A percentile compares a stretch with the other conserved stretches of the same genome.
Evolutionary conservation across 2,797 vertebrate species (phyloP).

Genomic region (Lacerta bilineata): DNA sequence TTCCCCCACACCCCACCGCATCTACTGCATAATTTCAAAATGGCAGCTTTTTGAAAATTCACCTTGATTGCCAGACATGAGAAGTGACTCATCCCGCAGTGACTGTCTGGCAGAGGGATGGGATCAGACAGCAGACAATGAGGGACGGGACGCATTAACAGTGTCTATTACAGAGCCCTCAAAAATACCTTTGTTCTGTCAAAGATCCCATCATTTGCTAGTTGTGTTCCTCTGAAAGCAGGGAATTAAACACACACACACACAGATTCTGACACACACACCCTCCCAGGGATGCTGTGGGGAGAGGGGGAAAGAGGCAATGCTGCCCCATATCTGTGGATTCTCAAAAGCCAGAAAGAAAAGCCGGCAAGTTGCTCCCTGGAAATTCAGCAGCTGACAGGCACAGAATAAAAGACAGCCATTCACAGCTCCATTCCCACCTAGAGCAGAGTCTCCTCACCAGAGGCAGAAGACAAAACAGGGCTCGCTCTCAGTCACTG

Average conservation of each 20-base stretch:
- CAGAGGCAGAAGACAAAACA: background rate
- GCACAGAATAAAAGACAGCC: background rate
- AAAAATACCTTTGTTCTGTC: conserved; percentile 92
- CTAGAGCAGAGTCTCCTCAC: background rate
- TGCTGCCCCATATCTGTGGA: background rate
- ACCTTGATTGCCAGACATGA: conserved; percentile 95
- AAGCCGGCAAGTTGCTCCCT: background rate
- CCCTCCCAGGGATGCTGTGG: too few species aligned
- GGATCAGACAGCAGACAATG: conserved; percentile 95
- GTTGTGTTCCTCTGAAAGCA: conserved; percentile 89
- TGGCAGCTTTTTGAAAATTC: conserved; percentile 97
- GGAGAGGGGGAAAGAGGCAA: background rate
- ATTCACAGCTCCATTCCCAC: background rate
- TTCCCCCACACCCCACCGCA: conserved; percentile 70
- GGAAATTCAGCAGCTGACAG: background rate
- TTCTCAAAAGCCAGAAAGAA: background rate
- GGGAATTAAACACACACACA: conserved; percentile 79
- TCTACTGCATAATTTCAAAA: conserved; percentile 95
- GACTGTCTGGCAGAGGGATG: conserved; percentile 94
- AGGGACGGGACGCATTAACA: conserved; percentile 87
- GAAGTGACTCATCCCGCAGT: conserved; percentile 84
- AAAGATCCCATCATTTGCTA: conserved; percentile 92
- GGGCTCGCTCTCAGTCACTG: background rate
- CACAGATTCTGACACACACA: conserved; percentile 44
- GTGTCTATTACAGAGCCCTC: conserved; percentile 74